Evolutionary conservation across 64 coral and sea anemone species (phyloP), one percentile per base, ranked within the genome.

Genomic region (Catalaphyllia jardinei): DNA sequence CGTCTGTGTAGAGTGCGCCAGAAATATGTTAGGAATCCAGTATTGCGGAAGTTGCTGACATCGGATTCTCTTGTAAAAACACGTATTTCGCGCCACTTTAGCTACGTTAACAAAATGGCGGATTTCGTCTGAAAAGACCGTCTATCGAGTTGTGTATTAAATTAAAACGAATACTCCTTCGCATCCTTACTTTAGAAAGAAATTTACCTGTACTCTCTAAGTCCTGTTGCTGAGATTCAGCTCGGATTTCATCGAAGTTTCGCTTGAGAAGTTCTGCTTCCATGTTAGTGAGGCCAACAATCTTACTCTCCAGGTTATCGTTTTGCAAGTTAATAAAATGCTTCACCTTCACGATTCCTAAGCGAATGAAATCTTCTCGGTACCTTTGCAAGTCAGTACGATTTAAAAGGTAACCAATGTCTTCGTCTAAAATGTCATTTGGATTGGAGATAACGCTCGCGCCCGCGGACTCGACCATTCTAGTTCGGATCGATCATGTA

Each of bases 91-190:
- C 65, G 65, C 65, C 65, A 69, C n/a, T 69, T 69, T 69, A 8
- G 22, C 22, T 69, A 5, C 20, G 5, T 28, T 69, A 5, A 27
- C 65, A 69, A 69, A 29, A 69, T 69, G 65, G 65, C 65, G n/a
- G 65, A 69, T 27, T 69, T 24, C 65, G 65, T 27, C 22, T 11
- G 65, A 69, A 69, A 69, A 25, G 65, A 11, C 65, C 25, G 65
- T 27, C 25, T 69, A 69, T 69, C 65, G 65, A 69, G 65, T 69
- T 69, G n/a, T 69, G 65, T 69, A 69, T 69, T 69, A 29, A 69
- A 69, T 69, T n/a, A 69, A 25, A 27, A 27, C 25, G 65, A 25
- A 10, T 5, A n/a, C 2, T 11, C 24, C n/a, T 5, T 24, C n/a
- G 20, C 8, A 11, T 9, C 0, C n/a, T 27, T 11, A 69, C 25